Base-by-base conservation (phyloP, 2,113 vertebrate genomes). In the Anser brachyrhynchus region DNA sequence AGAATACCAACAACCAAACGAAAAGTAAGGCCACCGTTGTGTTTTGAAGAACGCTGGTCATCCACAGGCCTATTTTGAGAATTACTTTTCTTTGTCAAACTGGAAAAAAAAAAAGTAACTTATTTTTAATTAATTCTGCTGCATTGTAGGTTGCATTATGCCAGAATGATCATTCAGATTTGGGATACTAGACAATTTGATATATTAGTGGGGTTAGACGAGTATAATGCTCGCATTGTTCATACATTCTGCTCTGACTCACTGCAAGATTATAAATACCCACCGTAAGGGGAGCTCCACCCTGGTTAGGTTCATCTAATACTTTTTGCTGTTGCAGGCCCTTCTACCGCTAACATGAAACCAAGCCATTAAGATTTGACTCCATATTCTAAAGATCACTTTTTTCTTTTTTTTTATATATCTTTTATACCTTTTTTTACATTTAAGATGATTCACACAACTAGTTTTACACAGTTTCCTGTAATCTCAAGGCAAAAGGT, bases 401-500 rank as follows among this genome's bases (percentile, higher is more conserved):
- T n/a, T 46, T 37, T 21, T 49, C 26, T 7, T 19, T 28, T 21
- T 29, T 29, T 29, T 31, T 52, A 8, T 39, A 28, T 25, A 49
- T 49, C 26, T 5, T 28, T 28, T 29, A 39, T 39, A 39, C 11
- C 39, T 39, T 39, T 65, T 70, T 54, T 59, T 7, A 28, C 31
- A 28, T 82, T 92, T 74, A 49, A 59, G 28, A 71, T 26, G 35
- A 92, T 92, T 87, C 71, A 62, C 76, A 64, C 83, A 93, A 84
- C 25, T 20, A 64, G 62, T 39, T 31, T 87, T 66, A 76, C 29
- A 85, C 20, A 2, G 41, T 52, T 80, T 83, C 69, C 59, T 75
- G 75, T 70, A 95, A 95, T 87, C 65, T 87, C 74, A 16, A 93
- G 19, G 71, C 90, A 90, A 81, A 94, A 94, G 67, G 82, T 91